Conservation (phyloP, 2,797 vertebrate species). For the Otus scops region DNA sequence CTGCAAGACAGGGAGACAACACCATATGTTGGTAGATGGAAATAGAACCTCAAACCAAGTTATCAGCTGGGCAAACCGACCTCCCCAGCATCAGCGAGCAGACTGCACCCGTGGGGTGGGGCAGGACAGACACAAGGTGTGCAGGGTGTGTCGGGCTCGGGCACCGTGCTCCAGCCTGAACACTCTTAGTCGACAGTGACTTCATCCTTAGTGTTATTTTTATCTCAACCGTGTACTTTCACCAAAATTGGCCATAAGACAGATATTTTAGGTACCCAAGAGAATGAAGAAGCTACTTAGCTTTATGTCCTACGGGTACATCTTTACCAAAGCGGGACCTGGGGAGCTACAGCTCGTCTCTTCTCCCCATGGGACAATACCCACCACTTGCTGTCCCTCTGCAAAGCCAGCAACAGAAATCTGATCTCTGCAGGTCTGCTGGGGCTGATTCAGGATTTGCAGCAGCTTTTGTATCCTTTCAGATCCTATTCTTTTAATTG, state of each 20-base stretch:
- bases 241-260: neutral
- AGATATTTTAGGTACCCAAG: neutral
- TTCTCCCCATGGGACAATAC: neutral
- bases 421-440: neutral
- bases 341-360: neutral
- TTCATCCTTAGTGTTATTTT: slow-evolving; percentile 10
- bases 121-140: neutral
- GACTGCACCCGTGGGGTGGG: neutral
- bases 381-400: neutral
- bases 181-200: neutral
- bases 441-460: neutral
- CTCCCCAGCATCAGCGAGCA: neutral
- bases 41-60: neutral
- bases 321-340: neutral
- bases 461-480: slow-evolving; percentile 27
- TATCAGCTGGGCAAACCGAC: neutral
- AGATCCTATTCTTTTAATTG: slow-evolving; percentile 18
- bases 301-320: neutral
- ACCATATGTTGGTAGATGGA: neutral
- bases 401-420: neutral
- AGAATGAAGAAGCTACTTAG: neutral
- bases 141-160: neutral
- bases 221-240: neutral
- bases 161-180: neutral
- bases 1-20: neutral